These are phyloP conservation scores for Epinephelus awoara DNA, from an alignment of 2,797 vertebrate species.

Conservation along the genomic window DNA sequence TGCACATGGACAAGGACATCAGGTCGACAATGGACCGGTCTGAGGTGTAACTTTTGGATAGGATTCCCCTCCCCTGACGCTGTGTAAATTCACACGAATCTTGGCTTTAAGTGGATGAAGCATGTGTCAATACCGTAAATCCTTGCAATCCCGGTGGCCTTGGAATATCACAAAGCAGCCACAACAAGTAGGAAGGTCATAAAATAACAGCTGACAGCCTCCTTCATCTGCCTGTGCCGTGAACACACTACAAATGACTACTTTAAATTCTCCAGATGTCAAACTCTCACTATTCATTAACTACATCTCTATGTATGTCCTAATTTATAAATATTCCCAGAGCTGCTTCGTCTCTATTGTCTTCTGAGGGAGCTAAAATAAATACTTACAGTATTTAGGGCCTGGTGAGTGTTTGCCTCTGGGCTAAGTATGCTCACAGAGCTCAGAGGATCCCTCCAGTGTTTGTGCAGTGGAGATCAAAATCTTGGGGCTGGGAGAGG, in stretches of 20 bases:
- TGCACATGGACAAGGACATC: not conserved
- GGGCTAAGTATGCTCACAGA: conserved; percentile 59
- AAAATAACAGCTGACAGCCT: conserved; percentile 9
- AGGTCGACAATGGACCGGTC: not conserved
- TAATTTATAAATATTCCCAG: conserved; percentile 61
- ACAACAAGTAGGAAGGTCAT: not conserved
- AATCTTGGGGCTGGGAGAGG: conserved; percentile 48
- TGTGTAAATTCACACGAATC: not conserved
- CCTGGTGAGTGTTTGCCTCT: conserved; percentile 76
- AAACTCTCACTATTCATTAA: conserved; percentile 54
- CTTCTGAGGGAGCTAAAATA: conserved; percentile 69
- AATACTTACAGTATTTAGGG: conserved; percentile 72
- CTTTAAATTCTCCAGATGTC: conserved; percentile 38
- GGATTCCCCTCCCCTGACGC: not conserved
- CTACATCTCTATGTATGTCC: conserved; percentile 27
- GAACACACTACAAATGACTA: conserved; percentile 4
- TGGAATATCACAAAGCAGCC: not conserved
- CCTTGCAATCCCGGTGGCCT: not conserved
- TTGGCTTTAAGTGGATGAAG: not conserved
- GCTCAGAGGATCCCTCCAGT: conserved; percentile 56
- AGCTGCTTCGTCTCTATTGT: conserved; percentile 65
- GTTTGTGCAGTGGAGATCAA: conserved; percentile 65
- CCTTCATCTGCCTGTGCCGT: not conserved
- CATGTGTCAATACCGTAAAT: not conserved
- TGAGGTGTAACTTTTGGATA: not conserved